A percentile compares a stretch with the other conserved stretches of the same genome.
Conservation (phyloP, 2,888 invertebrate species). For the Colletes collaris region DNA sequence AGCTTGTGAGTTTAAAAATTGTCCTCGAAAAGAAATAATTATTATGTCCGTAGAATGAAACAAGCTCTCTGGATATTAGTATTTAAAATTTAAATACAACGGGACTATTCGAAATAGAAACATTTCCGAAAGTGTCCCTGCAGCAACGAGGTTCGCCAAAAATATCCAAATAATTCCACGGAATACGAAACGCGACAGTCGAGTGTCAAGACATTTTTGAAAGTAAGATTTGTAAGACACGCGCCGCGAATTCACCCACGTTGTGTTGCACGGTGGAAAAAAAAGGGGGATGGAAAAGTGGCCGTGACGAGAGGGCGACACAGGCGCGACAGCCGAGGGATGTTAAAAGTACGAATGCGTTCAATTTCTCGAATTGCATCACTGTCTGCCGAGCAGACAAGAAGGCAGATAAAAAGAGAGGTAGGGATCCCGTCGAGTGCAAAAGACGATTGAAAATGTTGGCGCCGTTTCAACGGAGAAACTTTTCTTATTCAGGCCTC, state of each 20-base stretch:
- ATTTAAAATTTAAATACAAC: no score
- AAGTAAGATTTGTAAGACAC: slow-evolving; percentile 61
- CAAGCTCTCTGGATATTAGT: no score
- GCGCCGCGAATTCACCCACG: slow-evolving; percentile 1
- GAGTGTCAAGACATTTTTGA: slow-evolving; percentile 53
- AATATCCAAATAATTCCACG: slow-evolving; percentile 32
- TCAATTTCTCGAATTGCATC: slow-evolving; percentile 75
- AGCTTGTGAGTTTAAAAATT: no score
- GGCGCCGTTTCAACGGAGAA: slow-evolving; percentile 76
- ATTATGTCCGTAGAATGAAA: no score
- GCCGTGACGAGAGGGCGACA: slow-evolving; percentile 53
- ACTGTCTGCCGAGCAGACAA: slow-evolving; percentile 66
- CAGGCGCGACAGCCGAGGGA: slow-evolving; percentile 53
- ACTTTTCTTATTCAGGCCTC: slow-evolving; percentile 73
- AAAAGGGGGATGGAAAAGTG: slow-evolving; percentile 39
- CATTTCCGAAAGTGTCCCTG: not conserved
- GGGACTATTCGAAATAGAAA: not conserved
- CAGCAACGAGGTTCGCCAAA: not conserved
- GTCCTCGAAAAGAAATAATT: no score
- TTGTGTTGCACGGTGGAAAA: not conserved
- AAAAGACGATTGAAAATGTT: slow-evolving; percentile 79
- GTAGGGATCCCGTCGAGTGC: slow-evolving; percentile 59
- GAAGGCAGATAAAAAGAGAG: slow-evolving; percentile 45
- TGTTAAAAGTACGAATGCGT: slow-evolving; percentile 73
- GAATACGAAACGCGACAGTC: slow-evolving; percentile 32